These are phyloP conservation scores for Gryon sp. DNA, from an alignment of 1,140 invertebrate species.

Conservation along the genomic window DNA sequence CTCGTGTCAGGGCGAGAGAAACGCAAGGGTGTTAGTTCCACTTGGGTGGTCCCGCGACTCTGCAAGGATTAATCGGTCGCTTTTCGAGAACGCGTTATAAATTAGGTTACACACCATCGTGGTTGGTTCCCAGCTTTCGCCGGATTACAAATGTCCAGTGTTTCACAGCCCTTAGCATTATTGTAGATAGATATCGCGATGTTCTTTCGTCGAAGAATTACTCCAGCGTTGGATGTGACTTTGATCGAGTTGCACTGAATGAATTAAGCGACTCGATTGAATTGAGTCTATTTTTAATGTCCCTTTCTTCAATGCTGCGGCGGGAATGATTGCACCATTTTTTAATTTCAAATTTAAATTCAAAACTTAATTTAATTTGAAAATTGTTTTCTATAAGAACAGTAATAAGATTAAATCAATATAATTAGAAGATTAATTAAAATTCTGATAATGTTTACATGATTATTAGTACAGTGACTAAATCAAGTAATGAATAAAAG, in stretches of 20 bases:
- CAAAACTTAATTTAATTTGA: too few species aligned
- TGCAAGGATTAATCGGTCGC: constrained; percentile 77
- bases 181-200: constrained; percentile 77
- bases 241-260: constrained; percentile 71
- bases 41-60: constrained; percentile 77
- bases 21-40: constrained; percentile 75
- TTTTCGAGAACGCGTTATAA: constrained; percentile 75
- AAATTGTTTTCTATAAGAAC: too few species aligned
- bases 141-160: constrained; percentile 76
- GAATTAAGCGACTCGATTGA: constrained; percentile 51
- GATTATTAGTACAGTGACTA: too few species aligned
- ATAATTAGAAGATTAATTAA: too few species aligned
- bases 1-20: constrained; percentile 69
- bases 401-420: too few species aligned
- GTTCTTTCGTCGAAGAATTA: constrained; percentile 70
- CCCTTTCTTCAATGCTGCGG: neutral
- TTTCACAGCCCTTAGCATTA: constrained; percentile 73
- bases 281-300: constrained; percentile 33
- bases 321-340: too few species aligned
- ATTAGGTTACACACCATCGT: constrained; percentile 72
- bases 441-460: too few species aligned
- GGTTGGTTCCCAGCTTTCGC: constrained; percentile 67
- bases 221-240: constrained; percentile 70
- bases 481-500: too few species aligned
- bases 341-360: too few species aligned